Conservation (phyloP, 2,113 vertebrate genomes). For the Nyctibius bracteatus region DNA sequence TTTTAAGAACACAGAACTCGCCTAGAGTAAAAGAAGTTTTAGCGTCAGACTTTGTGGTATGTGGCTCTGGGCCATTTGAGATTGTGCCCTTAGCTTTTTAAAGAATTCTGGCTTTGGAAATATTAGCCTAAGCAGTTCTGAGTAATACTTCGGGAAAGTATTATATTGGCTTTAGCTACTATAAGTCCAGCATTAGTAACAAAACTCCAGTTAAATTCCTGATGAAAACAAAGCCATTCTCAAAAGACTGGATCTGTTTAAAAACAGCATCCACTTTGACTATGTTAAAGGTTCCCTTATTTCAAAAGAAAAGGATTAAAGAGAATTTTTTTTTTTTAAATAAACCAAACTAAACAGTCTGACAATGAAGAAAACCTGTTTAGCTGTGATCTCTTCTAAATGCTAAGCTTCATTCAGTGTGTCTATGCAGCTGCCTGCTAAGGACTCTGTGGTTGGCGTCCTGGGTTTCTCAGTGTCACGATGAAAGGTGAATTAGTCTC, state of each 20-base stretch:
- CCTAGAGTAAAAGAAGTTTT: background rate
- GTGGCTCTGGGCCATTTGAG: constrained; percentile 29
- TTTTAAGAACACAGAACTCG: background rate
- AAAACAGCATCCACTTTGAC: background rate
- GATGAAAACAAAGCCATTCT: constrained; percentile 26
- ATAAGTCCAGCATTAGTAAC: constrained; percentile 62
- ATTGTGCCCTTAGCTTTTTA: constrained; percentile 15
- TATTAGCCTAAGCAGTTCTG: constrained; percentile 56
- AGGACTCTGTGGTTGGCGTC: background rate
- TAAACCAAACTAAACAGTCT: background rate
- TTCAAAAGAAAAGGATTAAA: constrained; percentile 43
- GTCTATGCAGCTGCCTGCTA: background rate
- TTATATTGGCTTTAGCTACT: constrained; percentile 57
- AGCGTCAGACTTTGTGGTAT: background rate
- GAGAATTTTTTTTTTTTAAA: background rate
- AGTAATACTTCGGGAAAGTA: constrained; percentile 56
- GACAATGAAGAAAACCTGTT: background rate
- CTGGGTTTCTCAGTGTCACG: background rate
- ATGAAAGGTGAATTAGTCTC: background rate
- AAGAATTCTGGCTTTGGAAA: constrained; percentile 51
- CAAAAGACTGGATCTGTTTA: constrained; percentile 8
- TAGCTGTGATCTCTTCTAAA: background rate
- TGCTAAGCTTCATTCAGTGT: background rate
- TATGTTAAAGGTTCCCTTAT: constrained; percentile 12
- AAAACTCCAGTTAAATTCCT: constrained; percentile 48